phyloP scores from a whole-genome alignment of 2,797 vertebrate genomes.

The Pogonophryne albipinna region DNA sequence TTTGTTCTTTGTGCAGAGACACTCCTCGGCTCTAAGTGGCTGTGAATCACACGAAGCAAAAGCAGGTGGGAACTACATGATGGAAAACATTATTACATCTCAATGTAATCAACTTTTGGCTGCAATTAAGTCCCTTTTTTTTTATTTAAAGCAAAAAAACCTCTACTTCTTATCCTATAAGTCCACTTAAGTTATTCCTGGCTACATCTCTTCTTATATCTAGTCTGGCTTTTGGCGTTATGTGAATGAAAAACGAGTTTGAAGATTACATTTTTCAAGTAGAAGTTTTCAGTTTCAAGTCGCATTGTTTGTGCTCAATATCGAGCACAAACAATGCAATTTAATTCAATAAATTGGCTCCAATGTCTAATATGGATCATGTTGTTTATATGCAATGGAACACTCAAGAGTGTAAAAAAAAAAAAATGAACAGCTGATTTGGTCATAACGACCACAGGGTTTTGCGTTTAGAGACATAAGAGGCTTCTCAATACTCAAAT shows the following conservation, averaged over 20 bases:
- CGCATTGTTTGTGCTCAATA: not conserved
- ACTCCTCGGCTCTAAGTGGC: not conserved
- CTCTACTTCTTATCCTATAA: conserved; percentile 18
- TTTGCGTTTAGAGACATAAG: not conserved
- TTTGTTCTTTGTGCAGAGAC: conserved; percentile 1
- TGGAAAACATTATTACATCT: not conserved
- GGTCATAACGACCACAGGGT: conserved; percentile 3
- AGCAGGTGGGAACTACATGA: not conserved
- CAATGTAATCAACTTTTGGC: not conserved
- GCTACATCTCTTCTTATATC: not conserved
- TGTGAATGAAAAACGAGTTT: not conserved
- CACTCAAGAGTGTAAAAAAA: conserved; percentile 10
- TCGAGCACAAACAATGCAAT: not conserved
- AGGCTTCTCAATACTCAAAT: too few relatives aligned
- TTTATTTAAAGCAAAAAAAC: too few relatives aligned
- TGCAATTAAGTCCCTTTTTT: not conserved
- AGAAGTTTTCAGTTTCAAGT: not conserved
- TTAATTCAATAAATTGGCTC: not conserved
- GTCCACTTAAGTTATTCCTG: conserved; percentile 53
- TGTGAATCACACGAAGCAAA: conserved; percentile 6
- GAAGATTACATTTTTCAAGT: not conserved
- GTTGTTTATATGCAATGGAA: not conserved
- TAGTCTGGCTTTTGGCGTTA: not conserved
- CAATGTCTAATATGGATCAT: not conserved
- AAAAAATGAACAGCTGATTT: conserved; percentile 10